These are phyloP conservation scores for Drosophila elegans DNA, from an alignment of 1,140 invertebrate species.

Conservation along the genomic window DNA sequence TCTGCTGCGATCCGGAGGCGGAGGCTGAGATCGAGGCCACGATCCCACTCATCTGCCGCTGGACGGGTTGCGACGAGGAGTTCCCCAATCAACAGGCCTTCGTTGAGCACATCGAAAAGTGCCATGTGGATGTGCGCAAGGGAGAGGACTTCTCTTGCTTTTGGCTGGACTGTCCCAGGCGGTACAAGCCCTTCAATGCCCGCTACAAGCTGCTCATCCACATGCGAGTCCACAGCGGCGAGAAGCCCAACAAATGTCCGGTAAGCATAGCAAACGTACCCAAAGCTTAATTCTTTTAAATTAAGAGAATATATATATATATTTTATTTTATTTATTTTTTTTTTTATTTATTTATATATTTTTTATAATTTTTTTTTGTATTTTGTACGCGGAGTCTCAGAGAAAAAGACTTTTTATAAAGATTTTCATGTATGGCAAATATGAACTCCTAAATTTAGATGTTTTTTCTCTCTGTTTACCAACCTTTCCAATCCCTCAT, in stretches of 20 bases:
- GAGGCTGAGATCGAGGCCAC: slow-evolving; percentile 23
- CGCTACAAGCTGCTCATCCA: slow-evolving; percentile 98
- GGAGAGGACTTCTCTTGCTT: slow-evolving; percentile 96
- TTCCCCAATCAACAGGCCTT: slow-evolving; percentile 92
- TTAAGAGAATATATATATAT: too few relatives aligned
- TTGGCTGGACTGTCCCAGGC: slow-evolving; percentile 94
- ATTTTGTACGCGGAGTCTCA: too few relatives aligned
- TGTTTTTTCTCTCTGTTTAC: neutral
- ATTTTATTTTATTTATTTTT: too few relatives aligned
- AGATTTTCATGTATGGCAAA: neutral
- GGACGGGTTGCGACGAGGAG: slow-evolving; percentile 93
- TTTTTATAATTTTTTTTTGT: too few relatives aligned
- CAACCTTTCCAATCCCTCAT: slow-evolving; percentile 21
- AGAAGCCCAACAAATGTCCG: slow-evolving; percentile 98
- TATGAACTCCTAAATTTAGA: neutral
- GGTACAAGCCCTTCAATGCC: slow-evolving; percentile 96
- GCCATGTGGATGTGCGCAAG: slow-evolving; percentile 94
- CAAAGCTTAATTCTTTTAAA: neutral
- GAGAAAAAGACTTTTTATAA: neutral
- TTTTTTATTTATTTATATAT: too few relatives aligned
- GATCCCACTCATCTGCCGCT: slow-evolving; percentile 88
- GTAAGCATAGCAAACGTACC: slow-evolving; percentile 87
- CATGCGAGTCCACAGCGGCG: slow-evolving; percentile 97
- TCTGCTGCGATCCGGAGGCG: slow-evolving; percentile 25
- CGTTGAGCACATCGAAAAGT: slow-evolving; percentile 95